Percentiles rank a stretch among this genome's conserved stretches.
Conservation (phyloP, 2,888 invertebrate genomes). For the Halictus ligatus region DNA sequence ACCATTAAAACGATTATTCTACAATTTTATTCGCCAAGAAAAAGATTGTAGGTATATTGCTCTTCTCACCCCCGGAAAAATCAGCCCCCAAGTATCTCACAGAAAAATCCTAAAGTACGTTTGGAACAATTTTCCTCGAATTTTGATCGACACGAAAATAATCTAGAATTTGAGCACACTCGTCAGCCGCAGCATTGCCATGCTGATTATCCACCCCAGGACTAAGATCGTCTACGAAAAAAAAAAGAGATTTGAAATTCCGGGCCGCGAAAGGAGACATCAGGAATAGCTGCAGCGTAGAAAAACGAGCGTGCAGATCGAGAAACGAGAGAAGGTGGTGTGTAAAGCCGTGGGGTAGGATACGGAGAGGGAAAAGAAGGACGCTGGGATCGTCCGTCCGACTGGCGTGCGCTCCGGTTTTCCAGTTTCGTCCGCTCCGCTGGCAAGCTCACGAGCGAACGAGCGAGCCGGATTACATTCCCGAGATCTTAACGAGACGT, state of each 20-base stretch:
- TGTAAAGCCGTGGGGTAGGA: neutral
- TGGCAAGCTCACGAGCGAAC: neutral
- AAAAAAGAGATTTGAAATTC: neutral
- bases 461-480: constrained; percentile 71
- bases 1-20: too few relatives aligned
- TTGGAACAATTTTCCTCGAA: neutral
- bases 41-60: too few relatives aligned
- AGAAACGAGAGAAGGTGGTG: neutral
- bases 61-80: too few relatives aligned
- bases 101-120: too few relatives aligned
- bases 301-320: neutral
- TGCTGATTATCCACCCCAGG: neutral
- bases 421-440: constrained; percentile 73
- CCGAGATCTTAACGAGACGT: constrained; percentile 80
- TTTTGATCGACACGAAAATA: neutral
- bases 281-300: neutral
- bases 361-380: constrained; percentile 23
- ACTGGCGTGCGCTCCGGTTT: constrained; percentile 65
- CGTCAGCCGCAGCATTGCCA: neutral
- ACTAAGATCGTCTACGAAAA: neutral
- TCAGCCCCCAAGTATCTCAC: too few relatives aligned
- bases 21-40: too few relatives aligned
- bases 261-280: neutral
- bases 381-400: constrained; percentile 53
- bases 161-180: neutral